Conservation (phyloP, 1,140 invertebrate species). For the Hycleus cichorii region DNA sequence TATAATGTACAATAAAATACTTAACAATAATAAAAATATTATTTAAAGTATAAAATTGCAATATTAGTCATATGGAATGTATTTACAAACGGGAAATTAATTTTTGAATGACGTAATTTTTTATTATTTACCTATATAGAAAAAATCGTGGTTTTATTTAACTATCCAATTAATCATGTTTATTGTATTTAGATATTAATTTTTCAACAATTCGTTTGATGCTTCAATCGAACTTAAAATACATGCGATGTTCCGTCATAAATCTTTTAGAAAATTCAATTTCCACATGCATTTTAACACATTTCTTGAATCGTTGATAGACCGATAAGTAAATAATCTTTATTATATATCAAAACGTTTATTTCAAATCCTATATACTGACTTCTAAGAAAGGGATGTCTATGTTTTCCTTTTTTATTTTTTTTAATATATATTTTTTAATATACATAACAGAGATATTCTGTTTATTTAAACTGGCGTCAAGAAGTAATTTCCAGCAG, state of each 20-base stretch:
- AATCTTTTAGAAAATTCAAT: slow-evolving; percentile 27
- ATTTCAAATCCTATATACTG: slow-evolving; percentile 25
- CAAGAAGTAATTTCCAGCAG: slow-evolving; percentile 31
- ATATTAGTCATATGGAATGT: slow-evolving; percentile 3
- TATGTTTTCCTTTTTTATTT: too few relatives aligned
- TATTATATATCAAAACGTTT: slow-evolving; percentile 22
- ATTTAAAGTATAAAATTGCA: slow-evolving; percentile 1
- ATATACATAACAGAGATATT: slow-evolving; percentile 1
- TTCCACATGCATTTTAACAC: slow-evolving; percentile 28
- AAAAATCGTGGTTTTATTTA: not conserved
- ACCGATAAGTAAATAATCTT: slow-evolving; percentile 35
- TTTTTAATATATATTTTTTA: not conserved
- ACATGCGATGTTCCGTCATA: slow-evolving; percentile 24
- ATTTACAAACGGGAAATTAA: not conserved
- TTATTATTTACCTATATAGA: slow-evolving; percentile 22
- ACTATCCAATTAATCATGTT: not conserved
- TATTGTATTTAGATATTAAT: too few relatives aligned
- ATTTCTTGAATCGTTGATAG: slow-evolving; percentile 17
- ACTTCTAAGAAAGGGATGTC: too few relatives aligned
- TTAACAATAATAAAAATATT: slow-evolving; percentile 7
- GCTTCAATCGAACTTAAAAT: slow-evolving; percentile 4
- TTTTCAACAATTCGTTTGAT: too few relatives aligned
- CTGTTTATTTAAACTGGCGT: slow-evolving; percentile 39
- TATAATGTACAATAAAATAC: slow-evolving; percentile 5
- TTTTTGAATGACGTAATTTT: slow-evolving; percentile 21